phyloP scores from a whole-genome alignment of 2,888 invertebrate genomes.

The Tortrix viridana region DNA sequence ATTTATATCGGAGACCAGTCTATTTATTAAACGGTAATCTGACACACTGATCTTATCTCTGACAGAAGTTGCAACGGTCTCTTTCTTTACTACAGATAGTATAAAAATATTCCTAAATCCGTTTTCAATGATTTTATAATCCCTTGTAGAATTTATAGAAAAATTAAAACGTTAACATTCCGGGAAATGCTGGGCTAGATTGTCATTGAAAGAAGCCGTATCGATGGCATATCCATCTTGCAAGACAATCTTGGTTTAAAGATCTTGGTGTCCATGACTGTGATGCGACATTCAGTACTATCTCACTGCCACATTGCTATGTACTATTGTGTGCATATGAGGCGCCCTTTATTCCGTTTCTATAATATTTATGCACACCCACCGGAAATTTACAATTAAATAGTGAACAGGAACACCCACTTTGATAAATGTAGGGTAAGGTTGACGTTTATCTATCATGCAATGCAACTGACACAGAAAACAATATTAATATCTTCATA shows the following conservation, averaged over 20 bases:
- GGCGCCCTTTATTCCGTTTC: constrained; percentile 54
- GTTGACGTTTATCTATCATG: constrained; percentile 45
- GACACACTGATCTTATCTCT: constrained; percentile 1
- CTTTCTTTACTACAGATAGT: neutral
- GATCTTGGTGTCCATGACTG: constrained; percentile 49
- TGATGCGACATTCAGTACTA: constrained; percentile 55
- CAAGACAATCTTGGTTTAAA: constrained; percentile 46
- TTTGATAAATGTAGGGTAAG: constrained; percentile 65
- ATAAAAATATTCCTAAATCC: neutral
- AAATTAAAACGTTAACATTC: no score
- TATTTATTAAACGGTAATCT: constrained; percentile 1
- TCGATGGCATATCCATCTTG: constrained; percentile 46
- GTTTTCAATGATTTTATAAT: no score
- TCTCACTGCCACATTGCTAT: constrained; percentile 49
- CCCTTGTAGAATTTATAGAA: neutral
- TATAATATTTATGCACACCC: constrained; percentile 62
- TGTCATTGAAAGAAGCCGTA: constrained; percentile 38
- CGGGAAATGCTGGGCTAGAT: neutral
- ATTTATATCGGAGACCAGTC: neutral
- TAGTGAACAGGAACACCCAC: constrained; percentile 63
- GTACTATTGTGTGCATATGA: constrained; percentile 70
- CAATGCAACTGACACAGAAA: constrained; percentile 5
- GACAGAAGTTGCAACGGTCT: neutral
- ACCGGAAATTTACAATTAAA: constrained; percentile 63
- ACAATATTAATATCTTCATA: neutral